Base-by-base conservation (phyloP, 2,888 invertebrate species). In the Agrilus biguttatus region DNA sequence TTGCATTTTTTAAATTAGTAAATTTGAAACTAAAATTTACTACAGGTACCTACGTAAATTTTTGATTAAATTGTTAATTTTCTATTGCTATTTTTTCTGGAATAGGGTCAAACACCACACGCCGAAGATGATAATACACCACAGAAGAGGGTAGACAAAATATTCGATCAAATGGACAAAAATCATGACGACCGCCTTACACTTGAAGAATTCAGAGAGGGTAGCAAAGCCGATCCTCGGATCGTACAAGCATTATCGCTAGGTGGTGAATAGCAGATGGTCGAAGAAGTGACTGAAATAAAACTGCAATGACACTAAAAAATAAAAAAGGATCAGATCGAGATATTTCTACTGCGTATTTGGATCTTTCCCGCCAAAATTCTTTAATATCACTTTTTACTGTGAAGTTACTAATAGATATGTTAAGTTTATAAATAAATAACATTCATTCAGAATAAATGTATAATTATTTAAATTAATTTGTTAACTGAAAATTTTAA, bases 111-210 rank as follows among this genome's bases (percentile, higher is more conserved):
- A 63, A 84, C 85, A 51, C 88, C 89, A 40, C 48, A 46, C 23
- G 78, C 86, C 21, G 89, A 90, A 59, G 89, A 89, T 61, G 89
- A 90, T 60, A 90, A 89, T 65, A 89, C 89, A 49, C 89, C 90
- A 13, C 89, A 95, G 67, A 93, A 93, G 66, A 78, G 95, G 61
- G 96, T 96, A 50, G 95, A 96, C 71, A 92, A 93, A 70, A 97
- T 97, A 64, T 97, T 97, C 72, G 91, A 92, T 68, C 93, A 95
- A 66, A 92, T 95, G 93, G 97, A 97, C 71, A 96, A 87, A 74
- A 93, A 97, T 68, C 92, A 95, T 70, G 96, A 96, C 68, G 93
- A 96, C 69, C 81, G 87, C 57, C 75, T 96, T 55, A 93, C 93
- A 37, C 75, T 95, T 55, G 96, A 96, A 60, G 93, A 96, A 68